Conservation (phyloP, 2,888 invertebrate genomes). For the Sphaerophoria taeniata region DNA sequence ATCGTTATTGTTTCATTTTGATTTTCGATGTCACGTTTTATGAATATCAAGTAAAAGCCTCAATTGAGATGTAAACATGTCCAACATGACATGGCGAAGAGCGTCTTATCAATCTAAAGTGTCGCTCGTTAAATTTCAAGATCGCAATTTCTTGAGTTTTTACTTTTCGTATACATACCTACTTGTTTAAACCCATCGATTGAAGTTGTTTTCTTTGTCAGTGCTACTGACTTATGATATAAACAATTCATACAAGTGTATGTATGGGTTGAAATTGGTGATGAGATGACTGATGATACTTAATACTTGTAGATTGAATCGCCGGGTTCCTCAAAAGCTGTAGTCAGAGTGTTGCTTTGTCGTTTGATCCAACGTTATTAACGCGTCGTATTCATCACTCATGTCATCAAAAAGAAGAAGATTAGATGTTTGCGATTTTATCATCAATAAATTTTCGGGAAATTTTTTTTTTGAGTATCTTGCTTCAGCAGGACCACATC, state of each 20-base stretch:
- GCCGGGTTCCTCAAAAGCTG: constrained; percentile 34
- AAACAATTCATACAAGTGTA: too few species aligned
- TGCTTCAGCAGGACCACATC: constrained; percentile 20
- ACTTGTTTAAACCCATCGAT: constrained; percentile 48
- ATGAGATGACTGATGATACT: constrained; percentile 42
- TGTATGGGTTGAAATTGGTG: constrained; percentile 60
- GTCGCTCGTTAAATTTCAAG: not conserved
- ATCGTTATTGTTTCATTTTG: too few species aligned
- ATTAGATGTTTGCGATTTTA: constrained; percentile 71
- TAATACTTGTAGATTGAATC: constrained; percentile 68
- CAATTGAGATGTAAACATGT: too few species aligned
- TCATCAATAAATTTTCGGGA: constrained; percentile 63
- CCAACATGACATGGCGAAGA: too few species aligned
- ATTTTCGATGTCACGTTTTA: too few species aligned
- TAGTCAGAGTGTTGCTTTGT: constrained; percentile 50
- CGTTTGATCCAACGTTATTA: constrained; percentile 49
- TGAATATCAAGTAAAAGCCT: too few species aligned
- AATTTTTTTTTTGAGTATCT: constrained; percentile 9
- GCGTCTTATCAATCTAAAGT: not conserved
- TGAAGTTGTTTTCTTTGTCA: constrained; percentile 52
- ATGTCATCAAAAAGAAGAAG: constrained; percentile 41
- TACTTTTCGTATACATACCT: constrained; percentile 31
- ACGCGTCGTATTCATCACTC: not conserved
- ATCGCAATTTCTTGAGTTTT: not conserved
- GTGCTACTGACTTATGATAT: constrained; percentile 33